Evolutionary conservation across 2,797 vertebrate genomes (phyloP).

Genomic region (Petrocephalus schoutedeni): DNA sequence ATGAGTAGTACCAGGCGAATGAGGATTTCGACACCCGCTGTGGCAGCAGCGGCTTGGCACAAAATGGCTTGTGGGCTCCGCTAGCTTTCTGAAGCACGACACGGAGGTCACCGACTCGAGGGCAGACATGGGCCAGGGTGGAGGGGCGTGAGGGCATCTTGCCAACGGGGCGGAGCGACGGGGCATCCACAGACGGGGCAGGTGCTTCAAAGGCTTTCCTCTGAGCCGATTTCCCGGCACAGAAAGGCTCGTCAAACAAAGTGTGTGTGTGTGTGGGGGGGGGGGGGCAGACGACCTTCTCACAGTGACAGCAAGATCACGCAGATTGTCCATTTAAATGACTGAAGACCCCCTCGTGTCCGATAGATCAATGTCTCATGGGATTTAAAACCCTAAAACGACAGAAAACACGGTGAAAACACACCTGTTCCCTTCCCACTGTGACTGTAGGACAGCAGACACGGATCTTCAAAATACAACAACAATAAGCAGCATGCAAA

Average conservation of each 20-base stretch:
- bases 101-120: background rate
- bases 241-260: background rate
- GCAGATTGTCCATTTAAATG: constrained; percentile 9
- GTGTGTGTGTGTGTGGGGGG: no score
- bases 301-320: background rate
- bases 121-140: background rate
- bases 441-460: background rate
- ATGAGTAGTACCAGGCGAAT: background rate
- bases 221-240: background rate
- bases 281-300: background rate
- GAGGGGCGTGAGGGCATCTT: background rate
- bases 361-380: background rate
- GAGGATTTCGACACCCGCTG: background rate
- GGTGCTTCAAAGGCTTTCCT: background rate
- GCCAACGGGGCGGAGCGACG: background rate
- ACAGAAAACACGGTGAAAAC: background rate
- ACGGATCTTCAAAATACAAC: background rate
- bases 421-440: background rate
- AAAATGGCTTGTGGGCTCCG: background rate
- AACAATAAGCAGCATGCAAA: background rate
- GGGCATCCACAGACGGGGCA: background rate
- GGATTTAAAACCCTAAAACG: background rate
- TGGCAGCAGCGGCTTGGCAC: background rate
- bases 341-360: background rate
- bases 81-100: background rate